A percentile compares a stretch with the other conserved stretches of the same genome.
Evolutionary conservation across 2,797 vertebrate species (phyloP).

Genomic region (Nyctalus aviator): DNA sequence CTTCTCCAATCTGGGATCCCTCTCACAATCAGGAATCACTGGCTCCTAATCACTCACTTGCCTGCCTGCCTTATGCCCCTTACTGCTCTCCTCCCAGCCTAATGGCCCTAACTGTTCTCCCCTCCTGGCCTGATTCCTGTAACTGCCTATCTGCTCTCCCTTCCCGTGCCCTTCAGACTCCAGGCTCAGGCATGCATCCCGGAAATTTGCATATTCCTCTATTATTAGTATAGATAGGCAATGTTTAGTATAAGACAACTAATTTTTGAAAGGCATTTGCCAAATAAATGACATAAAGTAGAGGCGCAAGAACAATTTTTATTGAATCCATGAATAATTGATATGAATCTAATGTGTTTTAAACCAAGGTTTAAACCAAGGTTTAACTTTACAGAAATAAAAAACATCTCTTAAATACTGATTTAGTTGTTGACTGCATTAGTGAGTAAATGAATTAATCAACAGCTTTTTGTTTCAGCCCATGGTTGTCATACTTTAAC

Average conservation of each 20-base stretch:
- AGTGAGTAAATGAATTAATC: background rate
- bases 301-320: background rate
- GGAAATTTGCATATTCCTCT: no score
- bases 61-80: no score
- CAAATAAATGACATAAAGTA: background rate
- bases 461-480: background rate
- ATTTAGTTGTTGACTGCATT: background rate
- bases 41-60: no score
- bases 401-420: background rate
- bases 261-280: constrained; percentile 25
- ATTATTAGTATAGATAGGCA: background rate
- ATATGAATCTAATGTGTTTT: background rate
- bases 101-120: no score
- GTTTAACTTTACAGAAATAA: background rate
- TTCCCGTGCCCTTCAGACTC: no score
- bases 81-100: no score
- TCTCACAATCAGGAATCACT: no score
- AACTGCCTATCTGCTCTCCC: no score
- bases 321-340: background rate
- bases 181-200: no score
- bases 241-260: background rate
- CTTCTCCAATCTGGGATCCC: no score
- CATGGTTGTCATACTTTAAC: background rate
- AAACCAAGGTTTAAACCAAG: background rate
- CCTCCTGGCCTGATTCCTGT: no score